phyloP scores from a whole-genome alignment of 2,113 vertebrate species.

The Varanus komodoensis region DNA sequence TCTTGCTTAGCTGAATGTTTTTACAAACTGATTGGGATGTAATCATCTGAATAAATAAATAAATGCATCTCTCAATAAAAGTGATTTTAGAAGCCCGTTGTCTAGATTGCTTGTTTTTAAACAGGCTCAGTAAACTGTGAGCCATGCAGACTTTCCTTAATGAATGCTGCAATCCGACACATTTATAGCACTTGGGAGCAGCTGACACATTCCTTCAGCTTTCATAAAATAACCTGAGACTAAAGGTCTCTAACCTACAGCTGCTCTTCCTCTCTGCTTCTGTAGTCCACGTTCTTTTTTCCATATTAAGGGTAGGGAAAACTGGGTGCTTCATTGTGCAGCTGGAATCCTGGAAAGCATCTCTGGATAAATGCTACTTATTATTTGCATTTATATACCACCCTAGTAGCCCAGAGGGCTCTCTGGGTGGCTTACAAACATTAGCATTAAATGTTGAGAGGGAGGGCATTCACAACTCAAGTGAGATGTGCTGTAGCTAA shows the following conservation, averaged over 20 bases:
- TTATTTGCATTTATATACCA: too few relatives aligned
- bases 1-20: not conserved
- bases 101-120: too few relatives aligned
- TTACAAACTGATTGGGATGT: not conserved
- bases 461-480: too few relatives aligned
- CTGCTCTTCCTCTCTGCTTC: not conserved
- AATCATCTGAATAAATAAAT: not conserved
- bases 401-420: too few relatives aligned
- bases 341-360: too few relatives aligned
- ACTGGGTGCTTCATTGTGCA: too few relatives aligned
- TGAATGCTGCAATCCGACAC: too few relatives aligned
- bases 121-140: not conserved
- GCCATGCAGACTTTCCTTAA: too few relatives aligned
- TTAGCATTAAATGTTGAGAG: too few relatives aligned
- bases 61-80: not conserved
- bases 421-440: too few relatives aligned
- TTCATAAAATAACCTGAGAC: not conserved
- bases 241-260: not conserved
- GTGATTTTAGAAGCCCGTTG: not conserved
- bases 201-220: not conserved
- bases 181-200: not conserved
- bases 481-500: too few relatives aligned
- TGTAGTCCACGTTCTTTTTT: not conserved
- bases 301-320: not conserved
- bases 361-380: too few relatives aligned